phyloP scores from a whole-genome alignment of 2,113 vertebrate genomes.

The Myrmecophaga tridactyla region DNA sequence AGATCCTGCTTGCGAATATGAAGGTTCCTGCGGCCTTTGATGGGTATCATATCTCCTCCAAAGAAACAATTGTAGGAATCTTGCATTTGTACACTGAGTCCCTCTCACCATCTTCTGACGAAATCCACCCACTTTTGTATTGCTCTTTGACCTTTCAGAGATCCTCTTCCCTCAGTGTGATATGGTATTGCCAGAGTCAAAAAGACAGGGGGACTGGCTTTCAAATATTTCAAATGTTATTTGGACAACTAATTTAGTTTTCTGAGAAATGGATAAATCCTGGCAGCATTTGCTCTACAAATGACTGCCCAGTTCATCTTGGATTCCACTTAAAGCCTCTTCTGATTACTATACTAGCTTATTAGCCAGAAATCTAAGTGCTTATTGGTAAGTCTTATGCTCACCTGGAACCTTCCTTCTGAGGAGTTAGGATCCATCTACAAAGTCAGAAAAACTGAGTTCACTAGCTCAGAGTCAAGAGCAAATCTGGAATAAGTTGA shows the following conservation, averaged over 20 bases:
- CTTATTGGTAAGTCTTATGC: background rate
- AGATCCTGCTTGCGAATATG: background rate
- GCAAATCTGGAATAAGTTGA: background rate
- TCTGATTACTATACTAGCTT: background rate
- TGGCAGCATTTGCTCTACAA: background rate
- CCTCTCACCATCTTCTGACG: background rate
- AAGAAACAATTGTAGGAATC: background rate
- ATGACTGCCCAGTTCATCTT: background rate
- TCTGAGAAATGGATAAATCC: background rate
- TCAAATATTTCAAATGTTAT: slow-evolving; percentile 40
- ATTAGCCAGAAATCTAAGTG: background rate
- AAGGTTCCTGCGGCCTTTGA: background rate
- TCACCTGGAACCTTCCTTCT: background rate
- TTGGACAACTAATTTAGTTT: slow-evolving; percentile 20
- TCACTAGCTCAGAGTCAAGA: background rate
- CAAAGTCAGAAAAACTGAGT: background rate
- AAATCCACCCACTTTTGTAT: background rate
- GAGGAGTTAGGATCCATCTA: background rate
- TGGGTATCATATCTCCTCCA: background rate
- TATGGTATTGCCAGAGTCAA: background rate
- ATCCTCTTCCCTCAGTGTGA: background rate
- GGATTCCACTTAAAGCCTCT: background rate
- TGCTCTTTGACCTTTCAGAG: background rate
- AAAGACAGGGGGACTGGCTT: background rate
- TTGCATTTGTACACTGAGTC: background rate